Conservation (phyloP, 1,140 invertebrate species). For the Parapsyche elsis region DNA sequence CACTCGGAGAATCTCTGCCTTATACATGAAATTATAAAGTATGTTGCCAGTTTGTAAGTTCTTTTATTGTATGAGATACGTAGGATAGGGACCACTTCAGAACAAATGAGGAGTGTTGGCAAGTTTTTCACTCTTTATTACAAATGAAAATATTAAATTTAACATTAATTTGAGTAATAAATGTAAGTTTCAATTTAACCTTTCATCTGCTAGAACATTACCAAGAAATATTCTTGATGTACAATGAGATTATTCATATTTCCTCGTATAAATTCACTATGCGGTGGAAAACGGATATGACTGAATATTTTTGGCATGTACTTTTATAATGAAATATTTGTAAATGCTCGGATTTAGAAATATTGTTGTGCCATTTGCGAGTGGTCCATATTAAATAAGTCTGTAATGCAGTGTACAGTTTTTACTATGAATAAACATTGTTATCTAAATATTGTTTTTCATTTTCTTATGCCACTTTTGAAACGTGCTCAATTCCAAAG, state of each 20-base stretch:
- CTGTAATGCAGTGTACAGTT: constrained; percentile 57
- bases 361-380: constrained; percentile 56
- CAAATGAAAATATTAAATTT: constrained; percentile 12
- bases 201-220: constrained; percentile 2
- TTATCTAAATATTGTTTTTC: constrained; percentile 49
- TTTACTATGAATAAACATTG: constrained; percentile 56
- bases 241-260: background rate
- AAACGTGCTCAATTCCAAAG: background rate
- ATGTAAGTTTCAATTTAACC: background rate
- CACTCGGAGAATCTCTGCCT: constrained; percentile 24
- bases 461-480: background rate
- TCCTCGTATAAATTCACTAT: background rate
- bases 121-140: constrained; percentile 45
- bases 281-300: background rate
- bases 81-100: constrained; percentile 56
- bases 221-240: background rate
- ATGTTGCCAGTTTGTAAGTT: constrained; percentile 47
- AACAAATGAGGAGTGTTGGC: constrained; percentile 52
- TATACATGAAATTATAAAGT: constrained; percentile 46
- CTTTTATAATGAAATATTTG: constrained; percentile 43
- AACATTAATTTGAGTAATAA: constrained; percentile 18
- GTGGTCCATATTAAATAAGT: constrained; percentile 56
- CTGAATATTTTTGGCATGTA: constrained; percentile 29
- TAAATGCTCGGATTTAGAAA: constrained; percentile 51
- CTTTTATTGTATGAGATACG: constrained; percentile 52